Percentiles rank a stretch among this genome's conserved stretches.
These are phyloP conservation scores for Drosophila pectinifera DNA, from an alignment of 1,140 invertebrate species.

Conservation along the genomic window DNA sequence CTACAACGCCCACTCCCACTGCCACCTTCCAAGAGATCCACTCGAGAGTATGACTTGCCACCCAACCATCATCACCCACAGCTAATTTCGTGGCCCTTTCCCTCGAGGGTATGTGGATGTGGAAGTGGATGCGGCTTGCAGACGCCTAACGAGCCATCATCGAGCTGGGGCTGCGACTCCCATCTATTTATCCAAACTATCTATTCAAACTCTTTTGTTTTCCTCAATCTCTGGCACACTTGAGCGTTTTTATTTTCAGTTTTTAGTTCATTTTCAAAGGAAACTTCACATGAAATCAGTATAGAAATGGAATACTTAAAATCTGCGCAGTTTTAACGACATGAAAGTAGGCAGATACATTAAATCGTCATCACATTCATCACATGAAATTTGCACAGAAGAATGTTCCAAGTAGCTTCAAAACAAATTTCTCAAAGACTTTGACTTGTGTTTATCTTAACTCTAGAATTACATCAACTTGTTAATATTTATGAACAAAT, in stretches of 20 bases:
- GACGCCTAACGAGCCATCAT: conserved; percentile 42
- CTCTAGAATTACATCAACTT: no score
- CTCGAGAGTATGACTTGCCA: not conserved
- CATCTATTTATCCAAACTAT: conserved; percentile 22
- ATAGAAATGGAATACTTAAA: not conserved
- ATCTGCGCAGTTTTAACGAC: no score
- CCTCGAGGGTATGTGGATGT: conserved; percentile 1
- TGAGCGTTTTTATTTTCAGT: not conserved
- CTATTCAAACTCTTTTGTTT: conserved; percentile 4
- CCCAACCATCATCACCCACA: conserved; percentile 10
- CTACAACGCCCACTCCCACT: conserved; percentile 31
- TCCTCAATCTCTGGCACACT: conserved; percentile 1
- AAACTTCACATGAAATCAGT: not conserved
- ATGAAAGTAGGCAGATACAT: not conserved
- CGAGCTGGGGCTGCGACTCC: conserved; percentile 3
- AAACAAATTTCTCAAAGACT: not conserved
- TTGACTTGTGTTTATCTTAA: not conserved
- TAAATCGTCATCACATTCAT: no score
- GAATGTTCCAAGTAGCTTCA: no score
- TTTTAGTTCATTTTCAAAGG: not conserved
- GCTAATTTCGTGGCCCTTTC: conserved; percentile 12
- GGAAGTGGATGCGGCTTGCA: conserved; percentile 2
- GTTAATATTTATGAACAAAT: no score
- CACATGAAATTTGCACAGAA: not conserved
- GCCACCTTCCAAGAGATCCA: conserved; percentile 2